phyloP scores from a whole-genome alignment of 2,797 vertebrate genomes.

The Melanotaenia nigrans region DNA sequence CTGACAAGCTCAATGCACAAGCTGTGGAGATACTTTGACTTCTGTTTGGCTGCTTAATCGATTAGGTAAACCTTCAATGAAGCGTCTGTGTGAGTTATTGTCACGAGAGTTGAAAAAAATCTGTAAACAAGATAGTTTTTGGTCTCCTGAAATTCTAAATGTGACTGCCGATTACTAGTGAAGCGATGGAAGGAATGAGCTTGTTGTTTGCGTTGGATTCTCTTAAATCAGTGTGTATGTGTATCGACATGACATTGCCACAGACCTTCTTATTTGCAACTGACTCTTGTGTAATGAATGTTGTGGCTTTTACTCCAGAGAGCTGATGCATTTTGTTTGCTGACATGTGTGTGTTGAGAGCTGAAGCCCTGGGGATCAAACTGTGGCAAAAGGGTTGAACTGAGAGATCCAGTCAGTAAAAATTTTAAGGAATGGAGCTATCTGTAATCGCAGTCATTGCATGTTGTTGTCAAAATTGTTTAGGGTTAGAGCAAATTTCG shows the following conservation, averaged over 20 bases:
- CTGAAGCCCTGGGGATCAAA: slow-evolving; percentile 49
- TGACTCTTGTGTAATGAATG: slow-evolving; percentile 28
- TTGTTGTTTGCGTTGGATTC: slow-evolving; percentile 10
- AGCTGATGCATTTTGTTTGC: slow-evolving; percentile 40
- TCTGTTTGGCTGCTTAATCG: slow-evolving; percentile 11
- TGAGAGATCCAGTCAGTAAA: slow-evolving; percentile 21
- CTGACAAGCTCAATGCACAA: slow-evolving; percentile 8
- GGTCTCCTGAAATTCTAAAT: background rate
- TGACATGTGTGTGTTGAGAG: slow-evolving; percentile 51
- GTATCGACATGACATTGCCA: slow-evolving; percentile 16
- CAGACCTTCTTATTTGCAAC: slow-evolving; percentile 30
- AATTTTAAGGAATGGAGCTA: background rate
- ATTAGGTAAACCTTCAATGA: slow-evolving; percentile 26
- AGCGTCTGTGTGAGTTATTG: background rate
- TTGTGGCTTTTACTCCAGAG: slow-evolving; percentile 54
- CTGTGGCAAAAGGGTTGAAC: slow-evolving; percentile 31
- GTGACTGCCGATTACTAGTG: background rate
- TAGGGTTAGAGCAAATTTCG: slow-evolving; percentile 16
- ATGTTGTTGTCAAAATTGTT: slow-evolving; percentile 42
- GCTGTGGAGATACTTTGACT: slow-evolving; percentile 29
- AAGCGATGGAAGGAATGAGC: background rate
- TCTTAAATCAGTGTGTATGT: slow-evolving; percentile 2
- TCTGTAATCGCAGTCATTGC: background rate
- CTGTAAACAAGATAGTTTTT: slow-evolving; percentile 12
- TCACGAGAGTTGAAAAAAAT: background rate